phyloP scores from a whole-genome alignment of 2,113 vertebrate genomes.

The Sakesphorus luctuosus region DNA sequence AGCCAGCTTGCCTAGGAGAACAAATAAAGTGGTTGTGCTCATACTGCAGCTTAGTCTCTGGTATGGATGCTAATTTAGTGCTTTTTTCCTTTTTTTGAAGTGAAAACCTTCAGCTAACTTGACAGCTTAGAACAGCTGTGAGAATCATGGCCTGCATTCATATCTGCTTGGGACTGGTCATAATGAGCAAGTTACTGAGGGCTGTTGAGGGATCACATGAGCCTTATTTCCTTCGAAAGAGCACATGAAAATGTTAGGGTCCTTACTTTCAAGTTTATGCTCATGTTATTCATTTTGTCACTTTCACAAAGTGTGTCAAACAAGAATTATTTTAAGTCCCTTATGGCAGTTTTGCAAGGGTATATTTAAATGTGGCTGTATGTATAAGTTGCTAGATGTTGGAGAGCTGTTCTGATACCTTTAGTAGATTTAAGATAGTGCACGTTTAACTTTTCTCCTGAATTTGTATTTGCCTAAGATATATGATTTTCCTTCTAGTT shows the following conservation, averaged over 20 bases:
- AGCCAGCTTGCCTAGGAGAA: background rate
- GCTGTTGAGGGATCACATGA: background rate
- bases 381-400: background rate
- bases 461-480: background rate
- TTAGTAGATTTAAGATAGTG: background rate
- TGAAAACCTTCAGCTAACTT: background rate
- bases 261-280: background rate
- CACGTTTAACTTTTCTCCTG: background rate
- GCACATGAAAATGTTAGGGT: background rate
- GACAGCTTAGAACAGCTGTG: background rate
- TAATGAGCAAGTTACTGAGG: background rate
- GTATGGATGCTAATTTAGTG: background rate
- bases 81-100: background rate
- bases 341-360: background rate
- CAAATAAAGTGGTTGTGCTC: background rate
- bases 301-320: background rate
- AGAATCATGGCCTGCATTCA: background rate
- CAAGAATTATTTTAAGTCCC: background rate
- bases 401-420: background rate
- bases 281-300: background rate
- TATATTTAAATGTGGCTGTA: background rate
- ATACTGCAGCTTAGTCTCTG: background rate
- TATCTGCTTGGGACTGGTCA: background rate
- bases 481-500: background rate
- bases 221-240: background rate